These are phyloP conservation scores for Alectura lathami DNA, from an alignment of 2,113 vertebrate genomes.

Conservation along the genomic window DNA sequence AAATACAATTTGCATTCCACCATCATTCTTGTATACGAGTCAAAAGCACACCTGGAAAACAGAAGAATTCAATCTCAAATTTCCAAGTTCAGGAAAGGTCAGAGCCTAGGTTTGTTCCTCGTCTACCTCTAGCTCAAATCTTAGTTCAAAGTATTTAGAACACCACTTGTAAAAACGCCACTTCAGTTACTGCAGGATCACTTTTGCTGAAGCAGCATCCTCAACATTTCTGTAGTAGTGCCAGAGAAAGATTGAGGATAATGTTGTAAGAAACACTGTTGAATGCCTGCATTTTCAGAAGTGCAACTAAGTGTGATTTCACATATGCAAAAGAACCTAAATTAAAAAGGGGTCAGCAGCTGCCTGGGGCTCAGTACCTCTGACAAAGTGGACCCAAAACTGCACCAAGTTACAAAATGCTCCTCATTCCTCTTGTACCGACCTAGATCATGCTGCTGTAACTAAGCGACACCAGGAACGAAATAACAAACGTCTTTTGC, in stretches of 20 bases:
- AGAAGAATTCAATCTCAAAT: neutral
- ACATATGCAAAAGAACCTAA: neutral
- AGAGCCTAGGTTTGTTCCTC: neutral
- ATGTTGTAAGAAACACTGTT: neutral
- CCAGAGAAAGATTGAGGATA: neutral
- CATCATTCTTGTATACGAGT: fast-evolving
- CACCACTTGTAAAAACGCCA: neutral
- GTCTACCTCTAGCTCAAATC: neutral
- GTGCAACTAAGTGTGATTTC: neutral
- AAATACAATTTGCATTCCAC: neutral
- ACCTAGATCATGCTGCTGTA: neutral
- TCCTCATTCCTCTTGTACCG: neutral
- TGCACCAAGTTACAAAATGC: neutral
- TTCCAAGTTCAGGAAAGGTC: neutral
- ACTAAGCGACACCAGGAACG: neutral
- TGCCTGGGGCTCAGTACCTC: neutral
- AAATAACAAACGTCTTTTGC: neutral
- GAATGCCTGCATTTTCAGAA: neutral
- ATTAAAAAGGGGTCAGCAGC: neutral
- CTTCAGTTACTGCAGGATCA: neutral
- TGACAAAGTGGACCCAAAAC: neutral
- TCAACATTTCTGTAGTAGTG: no score
- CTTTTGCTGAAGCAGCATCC: neutral
- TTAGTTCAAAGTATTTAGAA: neutral
- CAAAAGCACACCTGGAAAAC: neutral